Evolutionary conservation across 2,113 vertebrate genomes (phyloP), one percentile per base, ranked within the genome.

Genomic region (Oncorhynchus gorbuscha): DNA sequence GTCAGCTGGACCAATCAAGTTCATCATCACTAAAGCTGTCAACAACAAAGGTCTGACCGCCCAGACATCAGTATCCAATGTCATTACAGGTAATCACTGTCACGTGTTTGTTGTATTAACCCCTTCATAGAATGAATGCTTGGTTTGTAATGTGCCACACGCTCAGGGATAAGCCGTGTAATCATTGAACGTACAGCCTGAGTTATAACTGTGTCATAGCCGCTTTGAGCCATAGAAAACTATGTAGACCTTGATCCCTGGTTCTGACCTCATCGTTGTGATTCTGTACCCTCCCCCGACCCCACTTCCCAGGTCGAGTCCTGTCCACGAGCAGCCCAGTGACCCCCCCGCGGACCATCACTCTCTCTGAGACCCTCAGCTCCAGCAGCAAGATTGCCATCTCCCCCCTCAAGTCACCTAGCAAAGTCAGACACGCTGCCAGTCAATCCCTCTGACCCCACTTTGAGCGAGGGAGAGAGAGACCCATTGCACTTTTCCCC

Each of bases 351-450:
- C 96, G 96, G 90, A 96, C 95, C 75, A 95, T 99, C 80, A 93
- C 95, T 0, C 93, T 99, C 68, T 92, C 96, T 1, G 97, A 99
- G 80, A 90, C 95, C 74, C 85, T 96, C 90, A 96, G 87, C 91
- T 92, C 96, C 58, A 88, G 93, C 91, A 98, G 96, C 91, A 99
- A 99, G 93, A 97, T 99, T 74, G 97, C 98, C 69, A 99, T 99
- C 81, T 99, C 98, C 0, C 98, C 98, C 11, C 94, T 99, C 39
- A 99, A 99, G 90, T 97, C 95, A 67, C 97, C 98, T 88, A 97
- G 95, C 93, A 99, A 99, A 95, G 98, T 99, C 69, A 62, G 65
- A 1, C 1, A 1, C 3, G 39, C 39, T 45, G 9, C 39, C 39
- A 45, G 9, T 45, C 9, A 45, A 45, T 45, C 39, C 39, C 39